phyloP scores from a whole-genome alignment of 2,888 invertebrate genomes.

The Stictocephala bisonia region DNA sequence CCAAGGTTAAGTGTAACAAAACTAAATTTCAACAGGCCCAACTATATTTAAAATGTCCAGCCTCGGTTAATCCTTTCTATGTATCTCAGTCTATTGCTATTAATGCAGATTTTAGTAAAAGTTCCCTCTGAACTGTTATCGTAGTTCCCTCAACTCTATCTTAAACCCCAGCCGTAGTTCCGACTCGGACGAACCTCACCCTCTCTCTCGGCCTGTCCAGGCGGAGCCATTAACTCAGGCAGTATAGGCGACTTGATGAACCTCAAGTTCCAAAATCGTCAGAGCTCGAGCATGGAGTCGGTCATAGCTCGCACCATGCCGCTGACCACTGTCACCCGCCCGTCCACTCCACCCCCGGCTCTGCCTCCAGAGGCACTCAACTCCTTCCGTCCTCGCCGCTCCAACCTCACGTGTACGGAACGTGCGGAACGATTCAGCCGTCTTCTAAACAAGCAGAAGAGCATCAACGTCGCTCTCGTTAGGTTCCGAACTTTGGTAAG shows the following conservation, averaged over 20 bases:
- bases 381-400: slow-evolving; percentile 28
- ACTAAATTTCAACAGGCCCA: no score
- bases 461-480: not conserved
- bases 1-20: no score
- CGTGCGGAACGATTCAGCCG: slow-evolving; percentile 18
- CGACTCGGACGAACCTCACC: no score
- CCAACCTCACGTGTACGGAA: slow-evolving; percentile 38
- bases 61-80: no score
- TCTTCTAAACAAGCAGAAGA: slow-evolving; percentile 34
- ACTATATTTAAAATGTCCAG: no score
- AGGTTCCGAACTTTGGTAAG: slow-evolving; percentile 31
- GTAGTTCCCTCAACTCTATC: no score
- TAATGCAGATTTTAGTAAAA: no score
- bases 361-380: slow-evolving; percentile 25
- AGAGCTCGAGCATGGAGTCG: slow-evolving; percentile 78
- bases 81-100: no score
- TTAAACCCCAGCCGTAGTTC: no score
- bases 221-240: slow-evolving; percentile 64
- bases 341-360: slow-evolving; percentile 56
- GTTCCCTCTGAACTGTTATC: no score
- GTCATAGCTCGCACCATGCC: slow-evolving; percentile 79
- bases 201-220: no score
- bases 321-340: slow-evolving; percentile 75
- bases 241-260: slow-evolving; percentile 87
- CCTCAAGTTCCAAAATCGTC: slow-evolving; percentile 76